Conservation (phyloP, 2,888 invertebrate species). For the Microctonus brassicae region DNA sequence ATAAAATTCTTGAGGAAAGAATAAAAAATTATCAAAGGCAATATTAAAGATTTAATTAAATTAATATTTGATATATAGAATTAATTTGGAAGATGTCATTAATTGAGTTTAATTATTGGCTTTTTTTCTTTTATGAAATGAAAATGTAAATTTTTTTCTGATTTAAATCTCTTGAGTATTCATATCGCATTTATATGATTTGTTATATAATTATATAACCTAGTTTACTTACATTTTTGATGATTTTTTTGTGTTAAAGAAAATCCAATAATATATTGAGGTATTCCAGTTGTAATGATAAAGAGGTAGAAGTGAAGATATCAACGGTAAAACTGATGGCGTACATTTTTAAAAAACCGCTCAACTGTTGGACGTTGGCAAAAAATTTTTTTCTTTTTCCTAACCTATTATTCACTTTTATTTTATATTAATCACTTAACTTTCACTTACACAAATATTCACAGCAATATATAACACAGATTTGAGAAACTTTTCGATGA, state of each 20-base stretch:
- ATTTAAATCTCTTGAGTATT: not conserved
- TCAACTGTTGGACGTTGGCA: not conserved
- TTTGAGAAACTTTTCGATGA: not conserved
- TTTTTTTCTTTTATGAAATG: not conserved
- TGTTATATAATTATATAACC: conserved; percentile 15
- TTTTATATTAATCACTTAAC: not conserved
- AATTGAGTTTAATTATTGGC: too few species aligned
- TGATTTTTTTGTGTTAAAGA: not conserved
- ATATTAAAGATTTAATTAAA: too few species aligned
- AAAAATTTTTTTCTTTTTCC: not conserved
- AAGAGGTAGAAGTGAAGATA: not conserved
- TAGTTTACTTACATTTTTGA: conserved; percentile 10
- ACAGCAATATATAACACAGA: not conserved
- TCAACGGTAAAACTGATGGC: not conserved
- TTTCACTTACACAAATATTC: not conserved
- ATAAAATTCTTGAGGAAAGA: too few species aligned
- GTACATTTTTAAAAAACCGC: not conserved
- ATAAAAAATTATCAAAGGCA: too few species aligned
- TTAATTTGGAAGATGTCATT: too few species aligned
- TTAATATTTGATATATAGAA: too few species aligned
- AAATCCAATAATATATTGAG: not conserved
- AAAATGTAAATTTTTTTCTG: conserved; percentile 4
- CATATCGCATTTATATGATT: not conserved
- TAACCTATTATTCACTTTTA: not conserved
- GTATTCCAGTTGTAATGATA: not conserved